Percentiles rank a stretch among this genome's conserved stretches.
Conservation (phyloP, 2,113 vertebrate species). For the Trichechus manatus region DNA sequence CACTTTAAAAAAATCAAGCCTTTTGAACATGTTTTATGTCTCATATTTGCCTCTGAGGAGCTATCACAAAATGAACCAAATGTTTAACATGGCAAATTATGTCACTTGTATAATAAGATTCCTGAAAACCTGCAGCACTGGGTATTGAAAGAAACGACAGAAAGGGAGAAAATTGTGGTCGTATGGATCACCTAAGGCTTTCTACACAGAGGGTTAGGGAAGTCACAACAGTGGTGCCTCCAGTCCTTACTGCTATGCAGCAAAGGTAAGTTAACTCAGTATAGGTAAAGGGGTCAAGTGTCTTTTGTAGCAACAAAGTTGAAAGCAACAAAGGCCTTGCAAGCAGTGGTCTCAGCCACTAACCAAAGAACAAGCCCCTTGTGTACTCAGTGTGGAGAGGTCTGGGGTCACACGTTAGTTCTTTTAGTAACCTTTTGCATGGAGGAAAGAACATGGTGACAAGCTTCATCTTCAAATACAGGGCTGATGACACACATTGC, state of each 20-base stretch:
- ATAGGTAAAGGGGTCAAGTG: conserved; percentile 69
- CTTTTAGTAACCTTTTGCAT: conserved; percentile 46
- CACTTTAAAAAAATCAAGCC: conserved; percentile 69
- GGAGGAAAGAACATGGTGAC: conserved; percentile 62
- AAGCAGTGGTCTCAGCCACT: conserved; percentile 50
- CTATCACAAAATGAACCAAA: conserved; percentile 71
- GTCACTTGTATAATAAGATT: conserved; percentile 73
- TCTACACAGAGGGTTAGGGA: not conserved
- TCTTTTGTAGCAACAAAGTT: conserved; percentile 68
- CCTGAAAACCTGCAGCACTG: conserved; percentile 55
- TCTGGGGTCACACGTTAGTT: not conserved
- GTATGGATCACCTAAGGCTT: conserved; percentile 22
- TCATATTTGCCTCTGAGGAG: conserved; percentile 77
- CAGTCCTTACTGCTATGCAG: conserved; percentile 60
- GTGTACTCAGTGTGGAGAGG: conserved; percentile 66
- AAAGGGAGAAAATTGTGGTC: not conserved
- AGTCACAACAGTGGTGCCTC: not conserved
- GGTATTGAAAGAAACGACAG: conserved; percentile 46
- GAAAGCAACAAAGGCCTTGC: conserved; percentile 72
- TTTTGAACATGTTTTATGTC: conserved; percentile 71
- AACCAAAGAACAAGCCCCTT: conserved; percentile 64
- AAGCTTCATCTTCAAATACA: conserved; percentile 73
- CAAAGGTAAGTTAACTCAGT: conserved; percentile 58
- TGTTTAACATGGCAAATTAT: conserved; percentile 80
- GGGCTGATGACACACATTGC: conserved; percentile 15